Conservation (phyloP, 64 coral and sea anemone genomes). For the Trachythela sp. region DNA sequence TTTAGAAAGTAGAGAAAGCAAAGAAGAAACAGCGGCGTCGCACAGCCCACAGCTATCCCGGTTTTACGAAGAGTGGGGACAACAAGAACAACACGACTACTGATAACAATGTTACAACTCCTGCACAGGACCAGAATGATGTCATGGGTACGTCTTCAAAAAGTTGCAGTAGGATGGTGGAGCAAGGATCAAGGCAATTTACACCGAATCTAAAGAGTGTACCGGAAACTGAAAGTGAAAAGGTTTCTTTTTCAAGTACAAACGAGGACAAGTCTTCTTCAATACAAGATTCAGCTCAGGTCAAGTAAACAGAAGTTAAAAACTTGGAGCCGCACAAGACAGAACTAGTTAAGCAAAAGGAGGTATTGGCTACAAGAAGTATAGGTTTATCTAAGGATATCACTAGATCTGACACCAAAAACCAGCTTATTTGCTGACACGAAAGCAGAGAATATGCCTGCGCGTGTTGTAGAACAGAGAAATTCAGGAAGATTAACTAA, state of each 20-base stretch:
- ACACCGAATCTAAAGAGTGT: not conserved
- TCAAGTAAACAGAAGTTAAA: not conserved
- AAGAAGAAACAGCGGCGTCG: not conserved
- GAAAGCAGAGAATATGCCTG: not conserved
- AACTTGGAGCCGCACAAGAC: not conserved
- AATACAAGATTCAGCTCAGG: not conserved
- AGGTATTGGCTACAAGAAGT: too few relatives aligned
- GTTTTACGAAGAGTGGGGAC: not conserved
- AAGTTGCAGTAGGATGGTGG: not conserved
- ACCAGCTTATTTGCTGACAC: not conserved
- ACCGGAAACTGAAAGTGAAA: not conserved
- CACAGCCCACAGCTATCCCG: not conserved
- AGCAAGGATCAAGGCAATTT: not conserved
- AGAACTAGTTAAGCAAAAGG: not conserved
- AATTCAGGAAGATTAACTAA: not conserved
- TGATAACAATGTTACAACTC: not conserved
- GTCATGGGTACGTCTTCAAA: not conserved
- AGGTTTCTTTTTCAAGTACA: not conserved
- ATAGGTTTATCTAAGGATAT: not conserved
- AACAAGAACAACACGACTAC: not conserved
- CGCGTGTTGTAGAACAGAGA: not conserved
- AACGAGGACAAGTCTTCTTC: not conserved
- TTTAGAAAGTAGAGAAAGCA: not conserved
- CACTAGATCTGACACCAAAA: not conserved
- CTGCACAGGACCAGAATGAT: not conserved